Evolutionary conservation across 2,113 vertebrate genomes (phyloP).

Genomic region (Dromaius novaehollandiae): DNA sequence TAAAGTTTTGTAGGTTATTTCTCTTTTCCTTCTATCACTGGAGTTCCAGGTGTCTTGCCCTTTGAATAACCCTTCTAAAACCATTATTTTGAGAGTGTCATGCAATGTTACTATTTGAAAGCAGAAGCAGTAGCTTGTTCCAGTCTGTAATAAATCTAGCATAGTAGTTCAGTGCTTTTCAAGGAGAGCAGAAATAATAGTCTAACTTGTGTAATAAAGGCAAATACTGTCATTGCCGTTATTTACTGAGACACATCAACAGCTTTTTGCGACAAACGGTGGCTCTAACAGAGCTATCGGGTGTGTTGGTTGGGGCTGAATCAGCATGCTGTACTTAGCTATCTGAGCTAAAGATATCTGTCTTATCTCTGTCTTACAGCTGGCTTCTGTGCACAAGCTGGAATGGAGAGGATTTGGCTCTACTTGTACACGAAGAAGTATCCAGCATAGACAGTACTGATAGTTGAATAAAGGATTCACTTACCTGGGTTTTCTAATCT

Average conservation of each 20-base stretch:
- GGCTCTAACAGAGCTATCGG: neutral
- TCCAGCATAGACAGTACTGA: constrained; percentile 51
- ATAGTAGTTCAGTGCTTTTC: neutral
- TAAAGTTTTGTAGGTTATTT: neutral
- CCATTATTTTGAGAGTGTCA: neutral
- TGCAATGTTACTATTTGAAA: neutral
- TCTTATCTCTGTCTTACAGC: constrained; percentile 54
- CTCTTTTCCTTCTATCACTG: neutral
- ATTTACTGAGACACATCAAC: neutral
- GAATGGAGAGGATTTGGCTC: constrained; percentile 52
- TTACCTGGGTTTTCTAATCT: neutral
- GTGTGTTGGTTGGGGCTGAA: neutral
- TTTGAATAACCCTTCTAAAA: neutral
- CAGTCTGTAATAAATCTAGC: neutral
- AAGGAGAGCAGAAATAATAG: neutral
- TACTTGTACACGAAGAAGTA: constrained; percentile 71
- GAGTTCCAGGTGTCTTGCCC: neutral
- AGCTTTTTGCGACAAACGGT: neutral
- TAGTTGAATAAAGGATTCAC: constrained; percentile 22
- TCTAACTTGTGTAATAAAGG: neutral
- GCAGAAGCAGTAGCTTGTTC: neutral
- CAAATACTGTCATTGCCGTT: neutral
- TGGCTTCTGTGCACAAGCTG: constrained; percentile 61
- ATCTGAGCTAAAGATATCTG: neutral
- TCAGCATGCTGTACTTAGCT: neutral